phyloP scores from a whole-genome alignment of 1,140 invertebrate genomes.

The Apis cerana region DNA sequence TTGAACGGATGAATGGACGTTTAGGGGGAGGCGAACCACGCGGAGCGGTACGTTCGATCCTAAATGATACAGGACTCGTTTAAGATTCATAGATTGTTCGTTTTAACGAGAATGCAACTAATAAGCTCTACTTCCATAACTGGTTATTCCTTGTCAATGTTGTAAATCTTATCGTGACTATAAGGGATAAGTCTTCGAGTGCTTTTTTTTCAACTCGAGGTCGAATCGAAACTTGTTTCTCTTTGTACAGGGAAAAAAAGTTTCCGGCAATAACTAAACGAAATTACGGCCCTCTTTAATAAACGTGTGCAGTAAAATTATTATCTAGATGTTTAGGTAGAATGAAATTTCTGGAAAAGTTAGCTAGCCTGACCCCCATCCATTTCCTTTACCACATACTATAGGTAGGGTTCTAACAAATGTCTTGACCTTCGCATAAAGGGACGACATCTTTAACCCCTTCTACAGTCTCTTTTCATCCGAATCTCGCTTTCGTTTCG shows the following conservation, averaged over 20 bases:
- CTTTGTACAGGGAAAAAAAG: too few species aligned
- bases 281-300: too few species aligned
- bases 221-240: background rate
- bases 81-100: background rate
- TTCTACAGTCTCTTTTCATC: too few species aligned
- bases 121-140: conserved; percentile 7
- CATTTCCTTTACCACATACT: background rate
- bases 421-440: background rate
- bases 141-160: background rate
- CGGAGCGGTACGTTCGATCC: conserved; percentile 9
- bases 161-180: conserved; percentile 15
- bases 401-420: background rate
- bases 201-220: background rate
- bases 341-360: background rate
- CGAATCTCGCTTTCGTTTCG: too few species aligned
- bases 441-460: background rate
- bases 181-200: background rate
- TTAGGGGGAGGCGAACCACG: conserved; percentile 21
- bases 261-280: too few species aligned
- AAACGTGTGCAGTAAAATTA: too few species aligned
- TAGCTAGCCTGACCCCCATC: background rate
- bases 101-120: background rate
- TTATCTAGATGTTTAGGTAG: too few species aligned
- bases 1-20: conserved; percentile 31
- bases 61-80: background rate